Percentiles rank a stretch among this genome's conserved stretches.
phyloP scores from a whole-genome alignment of 2,797 vertebrate genomes.

The Alfaro cultratus region DNA sequence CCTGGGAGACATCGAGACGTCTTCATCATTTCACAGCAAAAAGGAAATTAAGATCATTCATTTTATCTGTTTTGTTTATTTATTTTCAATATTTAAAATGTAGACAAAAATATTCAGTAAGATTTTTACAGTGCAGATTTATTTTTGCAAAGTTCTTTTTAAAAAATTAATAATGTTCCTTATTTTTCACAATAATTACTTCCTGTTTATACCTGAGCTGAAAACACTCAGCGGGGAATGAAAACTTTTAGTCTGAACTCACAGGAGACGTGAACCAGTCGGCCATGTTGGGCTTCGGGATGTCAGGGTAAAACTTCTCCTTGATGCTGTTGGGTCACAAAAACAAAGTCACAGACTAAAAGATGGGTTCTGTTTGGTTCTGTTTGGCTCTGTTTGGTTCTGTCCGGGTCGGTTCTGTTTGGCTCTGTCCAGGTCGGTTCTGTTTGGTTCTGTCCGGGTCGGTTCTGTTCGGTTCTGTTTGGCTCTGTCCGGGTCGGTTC shows the following conservation, averaged over 20 bases:
- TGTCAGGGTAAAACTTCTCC: constrained; percentile 86
- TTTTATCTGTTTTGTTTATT: too few relatives aligned
- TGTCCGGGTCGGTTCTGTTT: too few relatives aligned
- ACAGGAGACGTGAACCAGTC: constrained; percentile 57
- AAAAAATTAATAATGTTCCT: not conserved
- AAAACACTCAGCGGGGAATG: not conserved
- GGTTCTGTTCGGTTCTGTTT: too few relatives aligned
- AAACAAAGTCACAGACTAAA: not conserved
- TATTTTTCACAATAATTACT: not conserved
- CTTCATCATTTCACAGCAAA: too few relatives aligned
- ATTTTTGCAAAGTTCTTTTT: not conserved
- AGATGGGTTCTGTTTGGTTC: too few relatives aligned
- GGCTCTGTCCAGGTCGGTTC: too few relatives aligned
- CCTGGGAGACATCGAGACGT: constrained; percentile 30
- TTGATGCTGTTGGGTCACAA: constrained; percentile 83
- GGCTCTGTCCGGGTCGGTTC: not conserved
- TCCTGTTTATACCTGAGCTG: not conserved
- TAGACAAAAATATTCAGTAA: not conserved
- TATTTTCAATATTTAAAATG: too few relatives aligned
- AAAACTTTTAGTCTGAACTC: constrained; percentile 18
- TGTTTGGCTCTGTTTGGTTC: too few relatives aligned
- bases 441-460: too few relatives aligned
- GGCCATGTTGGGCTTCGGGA: constrained; percentile 85
- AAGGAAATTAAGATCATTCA: too few relatives aligned
- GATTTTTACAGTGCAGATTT: not conserved